A percentile compares a stretch with the other conserved stretches of the same genome.
Evolutionary conservation across 37 sponge, comb jelly and placozoan species (phyloP).

Genomic region (Agelas oroides): DNA sequence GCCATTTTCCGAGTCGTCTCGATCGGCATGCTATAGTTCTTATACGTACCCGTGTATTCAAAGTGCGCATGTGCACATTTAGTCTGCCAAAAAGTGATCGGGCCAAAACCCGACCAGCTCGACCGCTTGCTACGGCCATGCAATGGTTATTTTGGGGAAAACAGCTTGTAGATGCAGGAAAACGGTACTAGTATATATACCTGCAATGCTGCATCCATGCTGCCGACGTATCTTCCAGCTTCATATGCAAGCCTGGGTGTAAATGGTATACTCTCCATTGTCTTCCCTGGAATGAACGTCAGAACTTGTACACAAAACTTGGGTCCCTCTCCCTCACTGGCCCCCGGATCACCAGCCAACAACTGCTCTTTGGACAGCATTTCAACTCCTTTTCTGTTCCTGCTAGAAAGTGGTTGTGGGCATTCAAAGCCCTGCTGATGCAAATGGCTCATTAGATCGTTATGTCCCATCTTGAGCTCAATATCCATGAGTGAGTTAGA

Average conservation of each 20-base stretch:
- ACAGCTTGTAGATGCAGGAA: no score
- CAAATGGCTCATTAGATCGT: slow-evolving; percentile 52
- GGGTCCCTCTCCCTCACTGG: no score
- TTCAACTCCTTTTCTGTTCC: neutral
- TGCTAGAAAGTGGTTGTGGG: neutral
- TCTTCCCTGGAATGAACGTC: neutral
- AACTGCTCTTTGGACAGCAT: no score
- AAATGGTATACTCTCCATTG: slow-evolving; percentile 14
- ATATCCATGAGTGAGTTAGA: neutral
- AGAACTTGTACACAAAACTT: neutral
- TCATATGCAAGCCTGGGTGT: slow-evolving; percentile 7
- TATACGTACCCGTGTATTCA: no score
- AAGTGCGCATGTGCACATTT: no score
- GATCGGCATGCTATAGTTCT: no score
- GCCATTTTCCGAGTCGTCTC: no score
- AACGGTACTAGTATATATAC: neutral
- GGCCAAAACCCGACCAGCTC: no score
- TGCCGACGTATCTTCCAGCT: neutral
- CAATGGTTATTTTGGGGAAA: no score
- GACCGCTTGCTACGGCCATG: no score
- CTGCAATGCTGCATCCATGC: neutral
- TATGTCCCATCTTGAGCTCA: neutral
- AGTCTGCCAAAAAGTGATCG: no score
- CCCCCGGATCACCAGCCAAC: no score
- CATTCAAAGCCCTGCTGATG: slow-evolving; percentile 34